Evolutionary conservation across 2,113 vertebrate genomes (phyloP), one percentile per base, ranked within the genome.

Genomic region (Cromileptes altivelis): DNA sequence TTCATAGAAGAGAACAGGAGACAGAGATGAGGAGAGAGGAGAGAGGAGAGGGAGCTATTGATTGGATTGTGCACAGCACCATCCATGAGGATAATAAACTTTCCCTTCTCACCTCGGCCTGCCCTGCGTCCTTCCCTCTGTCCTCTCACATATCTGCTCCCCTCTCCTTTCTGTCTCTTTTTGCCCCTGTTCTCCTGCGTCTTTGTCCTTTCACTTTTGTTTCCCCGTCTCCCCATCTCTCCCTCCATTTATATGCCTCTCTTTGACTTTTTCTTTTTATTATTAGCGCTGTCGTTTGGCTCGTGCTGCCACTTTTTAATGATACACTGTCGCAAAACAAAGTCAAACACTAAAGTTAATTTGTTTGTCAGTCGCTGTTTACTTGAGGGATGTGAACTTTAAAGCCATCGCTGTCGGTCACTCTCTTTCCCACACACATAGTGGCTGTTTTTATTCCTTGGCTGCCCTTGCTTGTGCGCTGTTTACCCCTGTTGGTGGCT

Each of bases 41-140:
- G 18, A 73, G 82, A 78, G 58, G 53, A 70, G 82, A 75, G 74
- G 55, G 42, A 57, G 82, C 65, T 92, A 93, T 93, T 88, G 88
- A 93, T 91, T 90, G 70, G 57, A 82, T 14, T 75, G 80, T 84
- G 83, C 74, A 60, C 75, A 40, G 79, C 68, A 45, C 68, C 62
- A 37, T 85, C 78, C 84, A 76, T 49, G 61, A 85, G 75, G 61
- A 86, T 84, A 76, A 90, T 80, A 73, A 76, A 82, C 83, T 78
- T 83, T 85, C 81, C 84, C 69, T 60, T 79, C 63, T 81, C 63
- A 63, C 84, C 53, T 88, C 49, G 0, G 63, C 58, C 62, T 77
- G 70, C 18, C 74, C 68, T 15, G 27, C 27, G 79, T 91, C 88
- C 85, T 89, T 86, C 80, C 55, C 55, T 84, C 81, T 65, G 85